Percentiles rank a stretch among this genome's conserved stretches.
Evolutionary conservation across 1,140 invertebrate genomes (phyloP).

Genomic region (Drosophila baimaii): DNA sequence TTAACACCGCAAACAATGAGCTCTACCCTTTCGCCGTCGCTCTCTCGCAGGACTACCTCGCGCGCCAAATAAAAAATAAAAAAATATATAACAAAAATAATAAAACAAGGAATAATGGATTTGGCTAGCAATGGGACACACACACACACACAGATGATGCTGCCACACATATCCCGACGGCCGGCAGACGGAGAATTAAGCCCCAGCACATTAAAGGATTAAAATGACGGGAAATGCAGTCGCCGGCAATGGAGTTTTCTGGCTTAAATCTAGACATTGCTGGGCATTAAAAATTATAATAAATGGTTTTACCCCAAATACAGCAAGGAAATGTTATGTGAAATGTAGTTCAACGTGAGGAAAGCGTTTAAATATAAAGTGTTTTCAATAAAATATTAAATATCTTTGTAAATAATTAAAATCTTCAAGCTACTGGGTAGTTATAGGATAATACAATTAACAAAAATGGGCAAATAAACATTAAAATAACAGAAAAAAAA

Average conservation of each 20-base stretch:
- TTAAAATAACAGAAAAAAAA: not conserved
- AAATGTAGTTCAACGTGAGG: not conserved
- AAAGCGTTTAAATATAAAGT: not conserved
- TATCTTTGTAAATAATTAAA: not conserved
- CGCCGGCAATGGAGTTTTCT: constrained; percentile 16
- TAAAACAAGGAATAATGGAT: constrained; percentile 52
- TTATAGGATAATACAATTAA: not conserved
- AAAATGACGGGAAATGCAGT: constrained; percentile 63
- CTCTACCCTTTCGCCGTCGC: constrained; percentile 23
- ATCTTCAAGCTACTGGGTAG: not conserved
- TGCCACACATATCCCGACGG: constrained; percentile 35
- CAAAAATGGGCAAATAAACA: not conserved
- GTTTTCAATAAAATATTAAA: not conserved
- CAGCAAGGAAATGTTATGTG: not conserved
- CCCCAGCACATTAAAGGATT: constrained; percentile 61
- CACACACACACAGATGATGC: constrained; percentile 54
- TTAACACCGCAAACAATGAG: constrained; percentile 79
- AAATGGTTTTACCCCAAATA: not conserved
- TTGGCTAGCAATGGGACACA: constrained; percentile 45
- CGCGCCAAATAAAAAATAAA: constrained; percentile 31
- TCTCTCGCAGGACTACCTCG: constrained; percentile 15
- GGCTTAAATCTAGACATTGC: constrained; percentile 31
- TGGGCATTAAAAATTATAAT: constrained; percentile 20
- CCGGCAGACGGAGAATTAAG: constrained; percentile 14
- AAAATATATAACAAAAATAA: constrained; percentile 14